Evolutionary conservation across 2,797 vertebrate genomes (phyloP).

Genomic region (Arvicola amphibius): DNA sequence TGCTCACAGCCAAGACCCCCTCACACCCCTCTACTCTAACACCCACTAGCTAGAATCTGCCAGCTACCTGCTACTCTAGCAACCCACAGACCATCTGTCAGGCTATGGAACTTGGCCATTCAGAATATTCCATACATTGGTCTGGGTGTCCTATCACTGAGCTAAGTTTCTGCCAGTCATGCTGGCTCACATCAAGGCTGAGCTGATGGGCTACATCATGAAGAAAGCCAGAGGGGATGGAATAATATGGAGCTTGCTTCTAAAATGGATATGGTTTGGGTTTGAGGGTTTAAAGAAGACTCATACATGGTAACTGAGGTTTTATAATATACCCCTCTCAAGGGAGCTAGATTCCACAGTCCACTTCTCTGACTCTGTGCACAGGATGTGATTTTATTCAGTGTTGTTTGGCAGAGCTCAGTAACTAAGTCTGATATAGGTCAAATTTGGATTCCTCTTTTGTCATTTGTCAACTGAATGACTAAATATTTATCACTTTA

Average conservation of each 20-base stretch:
- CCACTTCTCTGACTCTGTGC: neutral
- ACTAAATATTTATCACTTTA: neutral
- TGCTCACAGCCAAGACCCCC: slow-evolving; percentile 79
- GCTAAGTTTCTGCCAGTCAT: slow-evolving; percentile 70
- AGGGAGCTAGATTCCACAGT: neutral
- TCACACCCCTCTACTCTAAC: slow-evolving; percentile 66
- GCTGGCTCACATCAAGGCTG: slow-evolving; percentile 34
- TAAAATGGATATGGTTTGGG: neutral
- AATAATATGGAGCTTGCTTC: neutral
- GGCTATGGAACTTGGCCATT: slow-evolving; percentile 74
- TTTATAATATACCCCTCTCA: neutral
- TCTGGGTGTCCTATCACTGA: slow-evolving; percentile 65
- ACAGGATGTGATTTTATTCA: neutral
- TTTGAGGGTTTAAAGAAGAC: neutral
- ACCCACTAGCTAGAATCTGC: slow-evolving; percentile 77
- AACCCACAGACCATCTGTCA: slow-evolving; percentile 85
- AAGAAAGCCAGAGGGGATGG: slow-evolving; percentile 61
- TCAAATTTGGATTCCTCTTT: neutral
- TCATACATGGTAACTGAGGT: neutral
- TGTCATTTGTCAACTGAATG: neutral
- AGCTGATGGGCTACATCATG: neutral
- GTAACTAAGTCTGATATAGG: neutral
- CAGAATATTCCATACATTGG: slow-evolving; percentile 65
- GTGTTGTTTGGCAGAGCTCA: neutral
- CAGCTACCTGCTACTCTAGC: slow-evolving; percentile 81